Evolutionary conservation across 2,797 vertebrate species (phyloP).

Genomic region (Peromyscus melanophrys): DNA sequence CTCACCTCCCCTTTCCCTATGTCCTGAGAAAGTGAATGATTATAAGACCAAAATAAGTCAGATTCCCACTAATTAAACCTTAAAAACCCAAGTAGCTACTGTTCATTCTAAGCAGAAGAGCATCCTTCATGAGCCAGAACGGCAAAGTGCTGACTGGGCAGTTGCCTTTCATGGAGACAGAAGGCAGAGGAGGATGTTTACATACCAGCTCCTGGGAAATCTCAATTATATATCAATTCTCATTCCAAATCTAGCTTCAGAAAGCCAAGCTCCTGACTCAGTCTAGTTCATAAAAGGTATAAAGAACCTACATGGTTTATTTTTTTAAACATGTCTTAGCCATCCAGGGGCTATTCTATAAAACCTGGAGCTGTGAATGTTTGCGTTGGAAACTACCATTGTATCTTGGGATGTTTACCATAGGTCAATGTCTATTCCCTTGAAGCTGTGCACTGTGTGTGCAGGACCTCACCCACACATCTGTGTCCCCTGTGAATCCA

Average conservation of each 20-base stretch:
- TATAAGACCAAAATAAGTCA: background rate
- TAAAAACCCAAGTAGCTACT: background rate
- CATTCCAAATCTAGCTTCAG: slow-evolving; percentile 4
- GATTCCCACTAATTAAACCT: background rate
- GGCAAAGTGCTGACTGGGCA: background rate
- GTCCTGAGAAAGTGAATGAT: slow-evolving; percentile 2
- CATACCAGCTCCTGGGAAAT: background rate
- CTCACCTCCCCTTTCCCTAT: background rate
- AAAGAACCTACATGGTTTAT: background rate
- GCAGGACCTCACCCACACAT: background rate
- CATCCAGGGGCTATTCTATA: background rate
- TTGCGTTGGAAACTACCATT: background rate
- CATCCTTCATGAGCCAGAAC: background rate
- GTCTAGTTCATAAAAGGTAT: background rate
- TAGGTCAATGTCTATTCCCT: background rate
- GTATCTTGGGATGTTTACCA: background rate
- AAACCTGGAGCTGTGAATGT: background rate
- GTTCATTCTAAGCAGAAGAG: background rate
- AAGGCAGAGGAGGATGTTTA: background rate
- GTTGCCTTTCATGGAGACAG: background rate
- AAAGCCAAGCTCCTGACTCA: background rate
- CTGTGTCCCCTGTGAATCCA: background rate
- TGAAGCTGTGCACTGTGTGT: background rate
- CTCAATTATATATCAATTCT: background rate
- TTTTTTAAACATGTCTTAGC: background rate